A percentile compares a stretch with the other conserved stretches of the same genome.
phyloP scores from a whole-genome alignment of 2,797 vertebrate species.

The Florisuga fusca region DNA sequence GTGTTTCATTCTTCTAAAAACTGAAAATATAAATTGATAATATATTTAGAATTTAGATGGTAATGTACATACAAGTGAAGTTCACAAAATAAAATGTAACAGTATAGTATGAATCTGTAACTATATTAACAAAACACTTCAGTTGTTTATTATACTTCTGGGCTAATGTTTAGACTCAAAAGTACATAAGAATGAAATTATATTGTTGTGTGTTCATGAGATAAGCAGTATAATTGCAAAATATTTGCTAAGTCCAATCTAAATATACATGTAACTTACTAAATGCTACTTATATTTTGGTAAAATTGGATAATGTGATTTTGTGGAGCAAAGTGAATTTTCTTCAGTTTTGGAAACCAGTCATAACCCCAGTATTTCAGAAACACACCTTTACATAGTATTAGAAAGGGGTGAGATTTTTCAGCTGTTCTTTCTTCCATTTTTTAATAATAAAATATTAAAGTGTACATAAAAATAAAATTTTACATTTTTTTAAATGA shows the following conservation, averaged over 20 bases:
- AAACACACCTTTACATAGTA: not conserved
- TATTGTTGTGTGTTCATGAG: not conserved
- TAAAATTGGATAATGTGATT: not conserved
- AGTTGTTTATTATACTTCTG: not conserved
- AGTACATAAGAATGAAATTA: not conserved
- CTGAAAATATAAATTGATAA: not conserved
- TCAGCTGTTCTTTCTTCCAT: not conserved
- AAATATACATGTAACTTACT: not conserved
- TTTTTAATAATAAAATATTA: not conserved
- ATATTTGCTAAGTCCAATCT: not conserved
- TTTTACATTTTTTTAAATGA: fast-evolving
- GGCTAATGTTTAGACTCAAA: not conserved
- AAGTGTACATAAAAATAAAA: not conserved
- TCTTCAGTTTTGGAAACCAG: not conserved
- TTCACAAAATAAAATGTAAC: not conserved
- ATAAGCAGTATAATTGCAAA: not conserved
- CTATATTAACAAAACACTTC: not conserved
- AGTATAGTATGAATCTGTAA: not conserved
- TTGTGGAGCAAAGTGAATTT: not conserved
- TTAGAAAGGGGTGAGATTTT: not conserved
- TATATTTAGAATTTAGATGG: not conserved
- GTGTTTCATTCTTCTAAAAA: not conserved
- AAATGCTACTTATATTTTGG: not conserved
- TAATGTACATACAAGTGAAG: not conserved
- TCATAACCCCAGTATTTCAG: not conserved